phyloP scores from a whole-genome alignment of 2,888 invertebrate species.

The Tanypteryx hageni region DNA sequence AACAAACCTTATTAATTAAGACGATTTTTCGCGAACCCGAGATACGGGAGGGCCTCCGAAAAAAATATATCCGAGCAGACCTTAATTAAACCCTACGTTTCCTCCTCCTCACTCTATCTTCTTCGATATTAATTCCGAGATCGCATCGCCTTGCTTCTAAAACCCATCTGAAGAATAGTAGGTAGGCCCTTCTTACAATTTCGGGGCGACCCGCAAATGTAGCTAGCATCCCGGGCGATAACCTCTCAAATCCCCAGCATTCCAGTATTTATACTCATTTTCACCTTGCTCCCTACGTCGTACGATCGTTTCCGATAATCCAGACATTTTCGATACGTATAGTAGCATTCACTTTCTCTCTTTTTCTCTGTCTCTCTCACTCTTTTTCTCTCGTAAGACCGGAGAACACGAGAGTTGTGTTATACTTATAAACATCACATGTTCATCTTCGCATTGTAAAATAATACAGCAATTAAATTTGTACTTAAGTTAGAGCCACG shows the following conservation, averaged over 20 bases:
- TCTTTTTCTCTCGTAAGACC: too few species aligned
- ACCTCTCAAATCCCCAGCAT: neutral
- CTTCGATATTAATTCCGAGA: neutral
- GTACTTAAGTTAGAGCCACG: too few species aligned
- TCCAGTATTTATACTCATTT: neutral
- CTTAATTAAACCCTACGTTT: constrained; percentile 51
- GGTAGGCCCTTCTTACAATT: neutral
- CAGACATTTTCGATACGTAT: constrained; percentile 40
- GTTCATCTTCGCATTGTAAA: too few species aligned
- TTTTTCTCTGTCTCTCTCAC: too few species aligned
- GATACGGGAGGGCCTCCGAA: neutral
- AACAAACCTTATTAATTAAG: constrained; percentile 59
- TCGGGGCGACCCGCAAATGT: neutral
- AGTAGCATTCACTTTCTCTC: too few species aligned
- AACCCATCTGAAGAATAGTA: neutral
- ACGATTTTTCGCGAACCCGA: constrained; percentile 27
- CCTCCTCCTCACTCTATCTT: neutral
- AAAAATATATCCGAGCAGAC: neutral
- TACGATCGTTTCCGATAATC: neutral
- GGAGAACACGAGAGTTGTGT: too few species aligned
- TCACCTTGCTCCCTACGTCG: neutral
- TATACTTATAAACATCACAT: too few species aligned
- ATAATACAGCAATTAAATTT: too few species aligned
- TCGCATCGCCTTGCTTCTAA: neutral
- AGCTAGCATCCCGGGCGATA: neutral